A percentile compares a stretch with the other conserved stretches of the same genome.
phyloP scores from a whole-genome alignment of 2,113 vertebrate genomes.

The Dermatemys mawii region DNA sequence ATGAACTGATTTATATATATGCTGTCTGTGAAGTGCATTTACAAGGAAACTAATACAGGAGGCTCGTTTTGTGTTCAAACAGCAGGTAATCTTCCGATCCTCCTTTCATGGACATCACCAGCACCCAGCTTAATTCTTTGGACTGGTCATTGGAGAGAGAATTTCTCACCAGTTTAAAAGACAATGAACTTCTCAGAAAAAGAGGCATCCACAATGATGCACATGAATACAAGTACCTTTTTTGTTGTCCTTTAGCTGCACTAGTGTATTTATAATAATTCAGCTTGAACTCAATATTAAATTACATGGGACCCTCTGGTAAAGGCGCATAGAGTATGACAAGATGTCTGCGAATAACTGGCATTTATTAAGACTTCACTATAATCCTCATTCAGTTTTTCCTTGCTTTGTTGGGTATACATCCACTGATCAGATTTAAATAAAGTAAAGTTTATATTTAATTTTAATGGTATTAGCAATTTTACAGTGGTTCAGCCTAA shows the following conservation, averaged over 20 bases:
- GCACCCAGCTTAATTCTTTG: background rate
- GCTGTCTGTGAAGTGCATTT: background rate
- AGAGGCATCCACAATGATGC: background rate
- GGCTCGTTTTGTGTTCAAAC: background rate
- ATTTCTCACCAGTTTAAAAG: background rate
- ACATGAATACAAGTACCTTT: background rate
- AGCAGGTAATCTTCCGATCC: background rate
- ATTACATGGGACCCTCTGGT: background rate
- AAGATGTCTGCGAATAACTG: background rate
- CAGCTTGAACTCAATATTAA: background rate
- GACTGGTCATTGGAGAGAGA: background rate
- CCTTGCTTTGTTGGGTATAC: background rate
- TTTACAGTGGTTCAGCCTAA: background rate
- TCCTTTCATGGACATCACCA: background rate
- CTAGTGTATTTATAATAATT: background rate
- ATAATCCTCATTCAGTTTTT: background rate
- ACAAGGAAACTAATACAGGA: background rate
- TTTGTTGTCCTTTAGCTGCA: background rate
- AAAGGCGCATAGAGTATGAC: background rate
- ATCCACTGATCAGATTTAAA: background rate
- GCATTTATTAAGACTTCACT: background rate
- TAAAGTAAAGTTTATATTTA: background rate
- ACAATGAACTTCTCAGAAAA: background rate
- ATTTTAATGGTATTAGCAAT: background rate
- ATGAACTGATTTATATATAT: background rate